Evolutionary conservation across 2,113 vertebrate genomes (phyloP), one percentile per base, ranked within the genome.

Genomic region (Polypterus senegalus): DNA sequence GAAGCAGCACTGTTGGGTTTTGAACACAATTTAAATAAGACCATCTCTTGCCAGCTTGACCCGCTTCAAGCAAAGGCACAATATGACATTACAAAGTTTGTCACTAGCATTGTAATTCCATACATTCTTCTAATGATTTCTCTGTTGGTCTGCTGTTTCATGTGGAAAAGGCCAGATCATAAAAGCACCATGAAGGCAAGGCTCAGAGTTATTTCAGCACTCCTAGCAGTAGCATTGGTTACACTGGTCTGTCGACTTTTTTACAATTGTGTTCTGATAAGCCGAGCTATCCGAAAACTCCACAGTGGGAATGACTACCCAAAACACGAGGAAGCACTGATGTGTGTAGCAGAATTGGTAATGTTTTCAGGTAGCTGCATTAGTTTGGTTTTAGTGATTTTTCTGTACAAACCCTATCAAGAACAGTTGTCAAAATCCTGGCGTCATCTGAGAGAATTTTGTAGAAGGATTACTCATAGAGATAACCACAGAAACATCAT

Each of bases 261-360:
- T 65, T 88, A 89, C 44, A 74, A 76, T 0, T 0, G 66, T 1
- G 75, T 62, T 52, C 71, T 90, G 51, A 64, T 90, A 54, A 73
- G 70, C 53, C 81, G 71, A 54, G 73, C 77, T 5, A 48, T 10
- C 0, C 9, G 75, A 2, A 74, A 74, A 47, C n/a, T 76, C 0
- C 60, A 56, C 51, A 47, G 7, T 7, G 46, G 48, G 7, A 6
- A 7, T 3, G 71, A 78, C 63, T 68, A 66, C 0, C 46, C 56
- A 0, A 6, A n/a, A 9, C 69, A 85, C 0, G 60, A 71, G 11
- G 27, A 27, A 27, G 75, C 85, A 0, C 68, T 81, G 65, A 69
- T 84, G 76, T 87, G 77, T 47, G 75, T 83, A 11, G 78, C 84
- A 0, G 88, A 91, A 67, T 74, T 87, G 5, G 75, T 79, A 6